A percentile compares a stretch with the other conserved stretches of the same genome.
phyloP scores from a whole-genome alignment of 2,888 invertebrate species.

The Pristionchus mayeri region DNA sequence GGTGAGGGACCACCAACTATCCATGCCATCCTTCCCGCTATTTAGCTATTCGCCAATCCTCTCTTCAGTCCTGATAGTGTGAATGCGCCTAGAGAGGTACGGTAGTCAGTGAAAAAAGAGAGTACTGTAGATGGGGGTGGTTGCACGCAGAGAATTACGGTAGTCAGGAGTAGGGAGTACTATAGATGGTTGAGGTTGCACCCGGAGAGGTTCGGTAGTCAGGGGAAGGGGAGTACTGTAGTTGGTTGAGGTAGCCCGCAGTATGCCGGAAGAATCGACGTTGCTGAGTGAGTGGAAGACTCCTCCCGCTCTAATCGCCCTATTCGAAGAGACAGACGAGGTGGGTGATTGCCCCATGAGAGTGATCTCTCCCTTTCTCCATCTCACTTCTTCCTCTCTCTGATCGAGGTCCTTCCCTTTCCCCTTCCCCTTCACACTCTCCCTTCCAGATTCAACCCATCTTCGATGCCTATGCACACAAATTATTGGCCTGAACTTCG shows the following conservation, averaged over 20 bases:
- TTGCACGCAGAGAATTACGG: conserved; percentile 1
- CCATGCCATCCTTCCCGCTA: too few relatives aligned
- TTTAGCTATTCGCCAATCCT: conserved; percentile 29
- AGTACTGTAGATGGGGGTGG: neutral
- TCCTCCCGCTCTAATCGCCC: neutral
- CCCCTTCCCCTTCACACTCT: neutral
- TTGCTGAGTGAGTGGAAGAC: conserved; percentile 1
- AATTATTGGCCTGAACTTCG: neutral
- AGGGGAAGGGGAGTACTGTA: neutral
- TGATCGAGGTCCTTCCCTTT: neutral
- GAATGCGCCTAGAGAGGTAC: neutral
- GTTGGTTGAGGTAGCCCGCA: neutral
- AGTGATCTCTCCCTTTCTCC: neutral
- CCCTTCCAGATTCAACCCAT: conserved; percentile 21
- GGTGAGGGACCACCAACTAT: neutral
- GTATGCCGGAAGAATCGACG: conserved; percentile 4
- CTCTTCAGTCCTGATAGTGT: conserved; percentile 35
- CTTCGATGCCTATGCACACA: conserved; percentile 35
- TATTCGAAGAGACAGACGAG: conserved; percentile 28
- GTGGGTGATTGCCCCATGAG: neutral
- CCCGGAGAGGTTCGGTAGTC: conserved; percentile 11
- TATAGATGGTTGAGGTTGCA: too few relatives aligned
- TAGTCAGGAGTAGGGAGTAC: too few relatives aligned
- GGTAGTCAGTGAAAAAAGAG: neutral
- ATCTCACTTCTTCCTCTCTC: neutral